Evolutionary conservation across 2,797 vertebrate genomes (phyloP), one percentile per base, ranked within the genome.

Genomic region (Clarias fuscus): DNA sequence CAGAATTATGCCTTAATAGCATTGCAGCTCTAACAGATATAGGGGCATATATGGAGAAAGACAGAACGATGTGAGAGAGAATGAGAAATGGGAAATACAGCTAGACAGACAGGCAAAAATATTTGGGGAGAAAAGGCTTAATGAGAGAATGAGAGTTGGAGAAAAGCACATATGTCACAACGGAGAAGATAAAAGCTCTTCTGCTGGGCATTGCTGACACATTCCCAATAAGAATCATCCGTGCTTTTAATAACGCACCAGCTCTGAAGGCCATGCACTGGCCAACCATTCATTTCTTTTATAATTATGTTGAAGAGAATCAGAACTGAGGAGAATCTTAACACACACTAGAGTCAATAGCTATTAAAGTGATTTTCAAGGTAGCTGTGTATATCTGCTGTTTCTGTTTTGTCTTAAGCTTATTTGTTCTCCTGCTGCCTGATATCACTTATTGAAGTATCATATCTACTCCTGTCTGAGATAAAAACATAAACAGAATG

Each of bases 181-280:
- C 75, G 84, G 78, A 84, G 62, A 87, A 80, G 85, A 86, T 89
- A 89, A 89, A 86, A 83, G 70, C 83, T 88, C 76, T 84, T 86
- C 85, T 76, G 71, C 81, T 82, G 68, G 83, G 43, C 85, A 84
- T 82, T 84, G 85, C 33, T 90, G 86, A 89, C 88, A 88, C 82
- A 84, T 89, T 81, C 30, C 83, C 88, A 88, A 90, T 87, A 90
- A 87, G 79, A 88, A 86, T 87, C 86, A 89, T 88, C 83, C 20
- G 17, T 86, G 84, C 88, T 89, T 90, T 89, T 90, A 90, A 88
- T 89, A 89, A 87, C 88, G 80, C 79, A 82, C 79, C 59, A 65
- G 83, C 83, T 85, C 86, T 70, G 83, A 77, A 81, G 84, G 86
- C 82, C 58, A 40, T 82, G 48, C 79, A 81, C 84, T 30, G 43